Evolutionary conservation across 2,888 invertebrate species (phyloP), one percentile per base, ranked within the genome.

Genomic region (Lissocephala sabroskyi): DNA sequence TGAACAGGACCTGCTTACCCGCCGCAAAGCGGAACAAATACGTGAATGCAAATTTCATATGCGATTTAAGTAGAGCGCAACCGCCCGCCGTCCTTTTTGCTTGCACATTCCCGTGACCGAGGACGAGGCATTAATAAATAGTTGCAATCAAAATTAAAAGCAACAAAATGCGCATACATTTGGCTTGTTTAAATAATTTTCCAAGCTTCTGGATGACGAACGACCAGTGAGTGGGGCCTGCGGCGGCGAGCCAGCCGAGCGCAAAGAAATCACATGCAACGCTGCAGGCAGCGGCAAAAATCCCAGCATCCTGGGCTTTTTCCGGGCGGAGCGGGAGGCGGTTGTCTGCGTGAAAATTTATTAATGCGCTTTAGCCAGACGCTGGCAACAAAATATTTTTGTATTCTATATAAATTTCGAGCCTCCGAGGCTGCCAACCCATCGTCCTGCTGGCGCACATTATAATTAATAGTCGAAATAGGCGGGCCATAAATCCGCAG

Each of bases 111-210:
- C 10, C 23, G 4, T 5, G 23, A 5, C 56, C 47, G 60, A 13
- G 44, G 45, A 42, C 44, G 52, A 45, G 52, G 59, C 60, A 65
- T 73, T 67, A 74, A 67, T 67, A 67, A 67, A 67, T 67, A 67
- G 67, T 73, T 55, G 67, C 65, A 73, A 67, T 74, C 65, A 68
- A 65, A 65, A 73, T 68, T 67, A 67, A 67, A 73, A 71, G 73
- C 67, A 55, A 51, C 56, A 58, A 60, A 65, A 56, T 59, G 59
- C 56, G 53, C 45, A 59, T 51, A 48, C 73, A 59, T 66, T 61
- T 56, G 39, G 52, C 59, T 56, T 57, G 63, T 56, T 65, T 55
- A 66, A 67, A 67, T 56, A 62, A 54, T 64, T 67, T 35, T 52
- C 42, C 47, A 37, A 37, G 48, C 41, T 10, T 29, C 14, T 45